Conservation (phyloP, 92 coral and sea anemone species). For the Zoanthus sansibaricus region DNA sequence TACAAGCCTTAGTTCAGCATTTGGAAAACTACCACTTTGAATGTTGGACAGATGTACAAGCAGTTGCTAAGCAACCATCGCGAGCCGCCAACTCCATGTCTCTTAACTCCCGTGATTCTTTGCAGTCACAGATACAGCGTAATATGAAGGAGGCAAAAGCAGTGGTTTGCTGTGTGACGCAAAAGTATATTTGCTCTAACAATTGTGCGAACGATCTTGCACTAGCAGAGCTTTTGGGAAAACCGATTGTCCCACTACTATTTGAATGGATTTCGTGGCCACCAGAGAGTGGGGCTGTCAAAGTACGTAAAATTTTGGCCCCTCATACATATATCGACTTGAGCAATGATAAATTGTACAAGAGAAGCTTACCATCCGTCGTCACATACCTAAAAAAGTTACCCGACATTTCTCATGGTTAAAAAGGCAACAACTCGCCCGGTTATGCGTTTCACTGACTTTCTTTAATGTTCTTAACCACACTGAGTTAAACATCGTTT, state of each 20-base stretch:
- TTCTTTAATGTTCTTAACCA: background rate
- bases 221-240: slow-evolving; percentile 80
- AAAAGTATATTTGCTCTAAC: slow-evolving; percentile 88
- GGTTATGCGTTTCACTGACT: background rate
- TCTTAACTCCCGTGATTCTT: slow-evolving; percentile 51
- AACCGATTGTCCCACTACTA: slow-evolving; percentile 88
- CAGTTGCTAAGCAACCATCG: slow-evolving; percentile 70
- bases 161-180: slow-evolving; percentile 90
- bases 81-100: slow-evolving; percentile 17
- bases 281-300: slow-evolving; percentile 78
- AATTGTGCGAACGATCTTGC: slow-evolving; percentile 89
- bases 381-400: slow-evolving; percentile 63
- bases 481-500: too few species aligned
- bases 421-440: too few species aligned
- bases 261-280: slow-evolving; percentile 96
- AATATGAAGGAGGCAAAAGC: slow-evolving; percentile 79
- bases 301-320: slow-evolving; percentile 80
- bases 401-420: slow-evolving; percentile 24
- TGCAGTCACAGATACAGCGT: slow-evolving; percentile 79
- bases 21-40: slow-evolving; percentile 87
- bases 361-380: slow-evolving; percentile 69
- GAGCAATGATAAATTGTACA: slow-evolving; percentile 86
- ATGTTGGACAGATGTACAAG: slow-evolving; percentile 79
- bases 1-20: slow-evolving; percentile 69
- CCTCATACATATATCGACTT: slow-evolving; percentile 81